Base-by-base conservation (phyloP, 2,797 vertebrate genomes). In the Crypturellus tataupa region DNA sequence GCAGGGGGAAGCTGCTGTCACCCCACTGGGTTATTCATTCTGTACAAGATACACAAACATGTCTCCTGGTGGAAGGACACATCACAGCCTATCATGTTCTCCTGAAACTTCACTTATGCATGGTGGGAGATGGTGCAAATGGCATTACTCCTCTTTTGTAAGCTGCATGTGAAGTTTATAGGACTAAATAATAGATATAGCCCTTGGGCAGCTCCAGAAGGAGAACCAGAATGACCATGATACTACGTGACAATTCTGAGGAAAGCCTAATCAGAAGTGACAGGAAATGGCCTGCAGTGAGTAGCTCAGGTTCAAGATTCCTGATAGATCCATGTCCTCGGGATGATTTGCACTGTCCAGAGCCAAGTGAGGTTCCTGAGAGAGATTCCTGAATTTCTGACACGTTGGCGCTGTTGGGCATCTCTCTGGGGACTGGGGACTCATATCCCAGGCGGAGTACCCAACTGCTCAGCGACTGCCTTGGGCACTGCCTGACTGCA, bases 401-500 rank as follows among this genome's bases (percentile, higher is more conserved):
- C 21, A 4, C 51, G 31, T 37, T 7, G 27, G 39, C 51, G n/a
- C 51, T 33, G 15, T 12, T 80, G 72, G 76, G 63, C 49, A 71
- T 23, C 47, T 51, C 39, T 37, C 31, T 10, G 14, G 40, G 40
- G 47, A 64, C n/a, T 11, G n/a, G 69, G 31, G 76, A 31, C 35
- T 67, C 42, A 7, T 10, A 33, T 4, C 6, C 31, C 8, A 11
- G 29, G 8, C 10, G 5, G 2, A 49, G 8, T 5, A 40, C 27
- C 58, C 21, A 17, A 8, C 17, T 31, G 40, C 47, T 53, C 72
- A 47, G n/a, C 4, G 20, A 27, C 2, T 29, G 37, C 42, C 25
- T 56, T 19, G 14, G 14, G 42, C 23, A 31, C 35, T 14, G 44
- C 59, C 55, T 0, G 0, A 0, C 27, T 9, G 3, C 10, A 35